These are phyloP conservation scores for Mamestra brassicae DNA, from an alignment of 2,888 invertebrate species.

Conservation along the genomic window DNA sequence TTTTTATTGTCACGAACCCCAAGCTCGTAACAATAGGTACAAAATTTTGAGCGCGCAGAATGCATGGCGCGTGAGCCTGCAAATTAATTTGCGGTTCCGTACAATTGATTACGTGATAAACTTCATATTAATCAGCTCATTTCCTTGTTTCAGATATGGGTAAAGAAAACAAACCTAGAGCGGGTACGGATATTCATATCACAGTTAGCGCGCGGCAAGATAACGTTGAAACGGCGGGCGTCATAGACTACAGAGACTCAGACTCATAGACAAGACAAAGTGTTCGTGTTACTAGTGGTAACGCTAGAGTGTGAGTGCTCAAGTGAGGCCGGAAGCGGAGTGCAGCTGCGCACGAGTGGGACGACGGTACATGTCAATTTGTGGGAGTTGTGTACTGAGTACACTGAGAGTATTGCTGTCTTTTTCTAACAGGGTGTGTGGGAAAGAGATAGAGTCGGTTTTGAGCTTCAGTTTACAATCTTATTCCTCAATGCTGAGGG, in stretches of 20 bases:
- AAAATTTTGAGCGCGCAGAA: no score
- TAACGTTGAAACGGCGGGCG: slow-evolving; percentile 96
- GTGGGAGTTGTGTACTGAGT: slow-evolving; percentile 5
- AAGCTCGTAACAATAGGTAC: no score
- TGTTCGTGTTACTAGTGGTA: slow-evolving; percentile 57
- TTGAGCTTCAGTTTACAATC: background rate
- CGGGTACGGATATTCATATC: slow-evolving; percentile 96
- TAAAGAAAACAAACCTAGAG: slow-evolving; percentile 94
- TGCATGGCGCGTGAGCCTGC: no score
- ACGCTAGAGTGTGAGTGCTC: slow-evolving; percentile 62
- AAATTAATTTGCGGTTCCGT: no score
- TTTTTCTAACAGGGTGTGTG: background rate
- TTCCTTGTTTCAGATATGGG: slow-evolving; percentile 94
- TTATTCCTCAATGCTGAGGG: background rate
- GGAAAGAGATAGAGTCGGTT: background rate
- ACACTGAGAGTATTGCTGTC: slow-evolving; percentile 21
- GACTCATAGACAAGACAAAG: slow-evolving; percentile 39
- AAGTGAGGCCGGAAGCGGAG: slow-evolving; percentile 24
- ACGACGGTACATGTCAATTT: slow-evolving; percentile 29
- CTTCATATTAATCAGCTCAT: background rate
- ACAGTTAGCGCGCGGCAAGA: slow-evolving; percentile 96
- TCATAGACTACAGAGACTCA: slow-evolving; percentile 86
- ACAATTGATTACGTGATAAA: background rate
- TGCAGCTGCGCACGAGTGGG: slow-evolving; percentile 30
- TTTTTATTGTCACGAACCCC: no score